Evolutionary conservation across 2,797 vertebrate genomes (phyloP), one percentile per base, ranked within the genome.

Genomic region (Tamandua tetradactyla): DNA sequence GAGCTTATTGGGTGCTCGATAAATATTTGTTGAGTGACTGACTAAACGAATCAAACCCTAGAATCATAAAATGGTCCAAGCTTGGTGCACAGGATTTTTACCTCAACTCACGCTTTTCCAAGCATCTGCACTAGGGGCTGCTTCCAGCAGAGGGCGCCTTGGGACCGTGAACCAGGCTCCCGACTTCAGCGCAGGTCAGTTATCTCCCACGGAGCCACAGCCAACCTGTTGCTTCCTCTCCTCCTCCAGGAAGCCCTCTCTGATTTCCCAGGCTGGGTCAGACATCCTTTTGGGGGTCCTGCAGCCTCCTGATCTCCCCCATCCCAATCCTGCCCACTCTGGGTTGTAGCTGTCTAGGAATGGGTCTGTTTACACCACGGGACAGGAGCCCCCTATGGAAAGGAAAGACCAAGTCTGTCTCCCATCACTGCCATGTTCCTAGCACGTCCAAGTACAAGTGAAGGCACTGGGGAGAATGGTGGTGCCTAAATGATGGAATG

Each of bases 131-230:
- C 74, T 94, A 55, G 27, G 11, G 3, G 1, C 71, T 6, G 0
- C 5, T 2, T 49, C 86, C 96, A 72, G 92, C n/a, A 97, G 97
- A 91, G 86, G 82, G 89, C 83, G 75, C 59, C 11, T 86, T 75
- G 1, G 52, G 20, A 2, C 74, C 68, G n/a, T 37, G 52, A 52
- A 55, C 42, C n/a, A 3, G 25, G 17, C 37, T 1, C 7, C n/a
- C 7, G 27, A 22, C 30, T 2, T 11, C 35, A 0, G 32, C 11
- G 14, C 10, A 0, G 7, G 2, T n/a, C 2, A 0, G 7, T 17
- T 42, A 20, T 2, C 32, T 32, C 8, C 35, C 32, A 13, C 25
- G 2, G 32, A 8, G 42, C 1, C 0, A 0, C 9, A 3, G 32
- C 27, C 42, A 6, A 55, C 3, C 37, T 11, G 62, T n/a, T 40